These are phyloP conservation scores for Thalassarche chlororhynchos DNA, from an alignment of 2,113 vertebrate species.

Conservation along the genomic window DNA sequence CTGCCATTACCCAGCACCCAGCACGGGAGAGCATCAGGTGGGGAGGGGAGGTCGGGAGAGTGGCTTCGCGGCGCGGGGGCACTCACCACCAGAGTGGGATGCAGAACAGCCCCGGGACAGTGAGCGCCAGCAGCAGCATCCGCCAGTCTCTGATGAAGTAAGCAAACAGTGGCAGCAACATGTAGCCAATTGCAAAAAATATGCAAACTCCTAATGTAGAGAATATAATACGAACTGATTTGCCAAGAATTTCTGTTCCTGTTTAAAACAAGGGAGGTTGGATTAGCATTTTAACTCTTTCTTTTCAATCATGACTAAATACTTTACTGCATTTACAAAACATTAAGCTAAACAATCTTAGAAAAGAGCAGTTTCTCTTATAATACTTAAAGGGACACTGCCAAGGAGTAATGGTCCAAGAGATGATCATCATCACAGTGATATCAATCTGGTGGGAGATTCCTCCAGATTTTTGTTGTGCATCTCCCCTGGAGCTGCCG, in stretches of 20 bases:
- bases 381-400: neutral
- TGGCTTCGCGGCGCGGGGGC: neutral
- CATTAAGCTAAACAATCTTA: neutral
- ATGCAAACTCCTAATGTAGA: constrained; percentile 86
- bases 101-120: constrained; percentile 77
- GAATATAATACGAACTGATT: constrained; percentile 82
- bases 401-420: neutral
- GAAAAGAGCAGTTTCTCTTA: neutral
- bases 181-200: constrained; percentile 89
- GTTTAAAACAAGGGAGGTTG: constrained; percentile 65
- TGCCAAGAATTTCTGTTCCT: constrained; percentile 90
- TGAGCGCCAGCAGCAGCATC: constrained; percentile 81
- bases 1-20: neutral
- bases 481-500: neutral
- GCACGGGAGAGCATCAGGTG: neutral
- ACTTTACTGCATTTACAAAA: constrained; percentile 37
- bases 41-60: neutral
- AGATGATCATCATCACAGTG: neutral
- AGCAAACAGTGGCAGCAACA: constrained; percentile 87
- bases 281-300: constrained; percentile 50
- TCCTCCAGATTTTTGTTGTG: neutral
- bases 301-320: neutral
- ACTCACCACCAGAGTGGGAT: constrained; percentile 91
- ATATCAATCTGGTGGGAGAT: neutral
- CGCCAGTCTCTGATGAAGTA: constrained; percentile 91